phyloP scores from a whole-genome alignment of 2,113 vertebrate species.

The Platycercus adscitus region DNA sequence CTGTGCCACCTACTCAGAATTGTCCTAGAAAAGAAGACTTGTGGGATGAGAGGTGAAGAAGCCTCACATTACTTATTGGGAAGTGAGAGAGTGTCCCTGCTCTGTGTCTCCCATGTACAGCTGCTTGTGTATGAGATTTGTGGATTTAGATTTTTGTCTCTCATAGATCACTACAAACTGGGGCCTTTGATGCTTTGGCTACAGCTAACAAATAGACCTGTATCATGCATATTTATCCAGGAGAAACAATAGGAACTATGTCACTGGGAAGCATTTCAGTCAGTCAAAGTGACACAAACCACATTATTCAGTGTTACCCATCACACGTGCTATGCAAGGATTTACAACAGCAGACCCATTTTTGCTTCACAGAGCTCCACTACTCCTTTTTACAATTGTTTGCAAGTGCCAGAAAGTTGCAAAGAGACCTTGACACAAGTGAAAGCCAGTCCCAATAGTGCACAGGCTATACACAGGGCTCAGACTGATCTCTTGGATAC shows the following conservation, averaged over 20 bases:
- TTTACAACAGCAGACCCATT: background rate
- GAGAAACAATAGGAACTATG: background rate
- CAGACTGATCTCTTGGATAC: background rate
- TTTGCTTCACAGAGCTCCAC: background rate
- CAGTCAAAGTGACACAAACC: background rate
- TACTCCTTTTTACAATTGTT: background rate
- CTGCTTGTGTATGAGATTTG: background rate
- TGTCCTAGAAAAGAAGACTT: background rate
- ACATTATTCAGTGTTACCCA: background rate
- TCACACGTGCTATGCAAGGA: background rate
- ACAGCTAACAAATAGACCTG: background rate
- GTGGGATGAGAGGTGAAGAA: background rate
- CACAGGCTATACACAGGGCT: fast-evolving
- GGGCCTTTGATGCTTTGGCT: background rate
- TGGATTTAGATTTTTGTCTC: background rate
- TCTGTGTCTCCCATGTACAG: background rate
- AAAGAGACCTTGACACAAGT: background rate
- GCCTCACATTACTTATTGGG: fast-evolving
- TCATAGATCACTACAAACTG: background rate
- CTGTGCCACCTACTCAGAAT: background rate
- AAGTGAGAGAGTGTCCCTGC: background rate
- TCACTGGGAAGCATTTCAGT: too few relatives aligned
- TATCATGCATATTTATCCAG: background rate
- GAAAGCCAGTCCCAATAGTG: background rate
- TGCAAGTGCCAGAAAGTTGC: background rate